Evolutionary conservation across 2,113 vertebrate species (phyloP).

Genomic region (Aptenodytes patagonicus): DNA sequence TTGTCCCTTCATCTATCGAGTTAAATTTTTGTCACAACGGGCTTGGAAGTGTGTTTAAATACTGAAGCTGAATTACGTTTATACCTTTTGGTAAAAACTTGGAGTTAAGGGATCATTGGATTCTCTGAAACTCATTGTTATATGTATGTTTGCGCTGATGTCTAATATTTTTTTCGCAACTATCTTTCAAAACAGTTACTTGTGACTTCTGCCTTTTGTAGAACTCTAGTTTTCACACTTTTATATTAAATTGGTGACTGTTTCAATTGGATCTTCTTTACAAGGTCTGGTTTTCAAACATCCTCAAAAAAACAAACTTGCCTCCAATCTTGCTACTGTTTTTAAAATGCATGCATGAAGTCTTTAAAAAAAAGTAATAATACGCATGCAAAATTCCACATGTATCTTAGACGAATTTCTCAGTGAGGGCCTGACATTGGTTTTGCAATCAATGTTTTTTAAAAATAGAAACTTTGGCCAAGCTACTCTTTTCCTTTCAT

Average conservation of each 20-base stretch:
- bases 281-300: background rate
- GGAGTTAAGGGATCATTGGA: background rate
- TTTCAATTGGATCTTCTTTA: background rate
- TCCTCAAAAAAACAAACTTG: background rate
- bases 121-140: background rate
- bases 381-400: background rate
- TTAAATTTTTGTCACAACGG: background rate
- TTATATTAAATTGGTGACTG: background rate
- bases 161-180: background rate
- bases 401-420: background rate
- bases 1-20: background rate
- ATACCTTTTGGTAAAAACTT: background rate
- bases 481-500: background rate
- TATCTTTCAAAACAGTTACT: background rate
- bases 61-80: background rate
- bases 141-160: background rate
- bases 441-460: background rate
- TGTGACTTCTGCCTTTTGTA: background rate
- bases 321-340: background rate
- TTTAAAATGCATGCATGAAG: background rate
- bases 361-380: background rate
- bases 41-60: background rate
- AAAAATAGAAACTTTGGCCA: background rate
- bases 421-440: accelerated
- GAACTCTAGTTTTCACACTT: background rate